Conservation (phyloP, 2,797 vertebrate genomes). For the Characodon lateralis region DNA sequence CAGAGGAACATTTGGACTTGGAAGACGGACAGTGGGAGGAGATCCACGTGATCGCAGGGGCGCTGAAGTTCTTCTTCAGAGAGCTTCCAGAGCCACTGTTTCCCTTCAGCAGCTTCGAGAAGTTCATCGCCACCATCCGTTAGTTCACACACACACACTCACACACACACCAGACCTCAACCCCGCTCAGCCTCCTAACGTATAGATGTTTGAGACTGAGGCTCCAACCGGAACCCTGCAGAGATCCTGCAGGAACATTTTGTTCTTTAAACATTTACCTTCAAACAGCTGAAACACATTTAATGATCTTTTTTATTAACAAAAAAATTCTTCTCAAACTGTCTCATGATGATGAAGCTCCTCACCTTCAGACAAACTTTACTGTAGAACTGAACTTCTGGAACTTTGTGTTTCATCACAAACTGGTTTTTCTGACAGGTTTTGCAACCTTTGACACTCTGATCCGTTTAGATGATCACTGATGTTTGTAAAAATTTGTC, state of each 20-base stretch:
- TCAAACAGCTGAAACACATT: too few relatives aligned
- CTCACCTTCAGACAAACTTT: not conserved
- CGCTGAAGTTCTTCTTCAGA: slow-evolving; percentile 92
- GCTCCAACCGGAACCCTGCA: too few relatives aligned
- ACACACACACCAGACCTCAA: not conserved
- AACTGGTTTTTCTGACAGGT: not conserved
- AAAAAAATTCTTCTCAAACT: too few relatives aligned
- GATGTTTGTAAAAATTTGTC: not conserved
- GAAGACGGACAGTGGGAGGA: slow-evolving; percentile 93
- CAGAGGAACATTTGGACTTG: slow-evolving; percentile 89
- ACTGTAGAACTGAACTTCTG: not conserved
- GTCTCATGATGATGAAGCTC: too few relatives aligned
- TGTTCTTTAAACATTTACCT: too few relatives aligned
- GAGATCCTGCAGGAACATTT: not conserved
- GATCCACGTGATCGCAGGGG: slow-evolving; percentile 91
- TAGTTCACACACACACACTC: slow-evolving; percentile 57
- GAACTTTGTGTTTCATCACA: not conserved
- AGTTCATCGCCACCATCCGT: slow-evolving; percentile 92
- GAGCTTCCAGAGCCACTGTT: slow-evolving; percentile 91
- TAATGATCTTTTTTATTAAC: not conserved
- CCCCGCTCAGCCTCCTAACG: not conserved
- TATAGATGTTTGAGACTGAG: not conserved
- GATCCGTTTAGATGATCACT: not conserved
- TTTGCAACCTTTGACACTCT: not conserved
- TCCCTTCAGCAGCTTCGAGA: slow-evolving; percentile 87